Conservation (phyloP, 2,113 vertebrate genomes). For the Turnix velox region DNA sequence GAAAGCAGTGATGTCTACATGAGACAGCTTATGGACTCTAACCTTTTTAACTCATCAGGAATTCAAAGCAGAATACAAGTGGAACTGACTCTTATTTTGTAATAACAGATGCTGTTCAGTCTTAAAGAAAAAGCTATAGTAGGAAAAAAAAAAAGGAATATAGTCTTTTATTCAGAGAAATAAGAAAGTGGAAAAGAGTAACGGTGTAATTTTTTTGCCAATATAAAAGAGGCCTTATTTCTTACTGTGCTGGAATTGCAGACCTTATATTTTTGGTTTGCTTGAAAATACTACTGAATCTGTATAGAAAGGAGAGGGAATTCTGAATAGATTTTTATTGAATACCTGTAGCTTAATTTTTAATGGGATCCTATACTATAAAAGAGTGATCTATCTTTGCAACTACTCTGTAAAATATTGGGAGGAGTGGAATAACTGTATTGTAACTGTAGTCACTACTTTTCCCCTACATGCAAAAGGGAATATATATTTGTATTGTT, state of each 20-base stretch:
- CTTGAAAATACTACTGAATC: slow-evolving; percentile 95
- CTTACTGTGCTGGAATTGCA: slow-evolving; percentile 86
- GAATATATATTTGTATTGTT: slow-evolving; percentile 69
- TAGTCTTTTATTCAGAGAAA: slow-evolving; percentile 64
- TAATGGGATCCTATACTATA: slow-evolving; percentile 79
- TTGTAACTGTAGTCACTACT: slow-evolving; percentile 62
- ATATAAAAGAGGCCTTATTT: slow-evolving; percentile 92
- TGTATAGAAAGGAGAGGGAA: slow-evolving; percentile 85
- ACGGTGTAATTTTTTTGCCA: slow-evolving; percentile 81
- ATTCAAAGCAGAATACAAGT: slow-evolving; percentile 37
- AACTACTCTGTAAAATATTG: slow-evolving; percentile 76
- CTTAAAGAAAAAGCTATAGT: slow-evolving; percentile 25
- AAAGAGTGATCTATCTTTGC: slow-evolving; percentile 76
- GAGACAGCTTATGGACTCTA: slow-evolving; percentile 62
- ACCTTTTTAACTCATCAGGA: slow-evolving; percentile 16
- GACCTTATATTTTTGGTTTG: slow-evolving; percentile 75
- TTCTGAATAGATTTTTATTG: slow-evolving; percentile 76
- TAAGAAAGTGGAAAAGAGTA: background rate
- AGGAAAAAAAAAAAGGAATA: slow-evolving; percentile 27
- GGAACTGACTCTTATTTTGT: slow-evolving; percentile 53
- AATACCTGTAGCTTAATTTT: slow-evolving; percentile 78
- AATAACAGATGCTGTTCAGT: slow-evolving; percentile 58
- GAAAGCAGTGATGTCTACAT: slow-evolving; percentile 80
- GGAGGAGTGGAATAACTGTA: slow-evolving; percentile 63
- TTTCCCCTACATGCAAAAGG: slow-evolving; percentile 61